Conservation (phyloP, 2,797 vertebrate genomes). For the Cossypha polioptera region DNA sequence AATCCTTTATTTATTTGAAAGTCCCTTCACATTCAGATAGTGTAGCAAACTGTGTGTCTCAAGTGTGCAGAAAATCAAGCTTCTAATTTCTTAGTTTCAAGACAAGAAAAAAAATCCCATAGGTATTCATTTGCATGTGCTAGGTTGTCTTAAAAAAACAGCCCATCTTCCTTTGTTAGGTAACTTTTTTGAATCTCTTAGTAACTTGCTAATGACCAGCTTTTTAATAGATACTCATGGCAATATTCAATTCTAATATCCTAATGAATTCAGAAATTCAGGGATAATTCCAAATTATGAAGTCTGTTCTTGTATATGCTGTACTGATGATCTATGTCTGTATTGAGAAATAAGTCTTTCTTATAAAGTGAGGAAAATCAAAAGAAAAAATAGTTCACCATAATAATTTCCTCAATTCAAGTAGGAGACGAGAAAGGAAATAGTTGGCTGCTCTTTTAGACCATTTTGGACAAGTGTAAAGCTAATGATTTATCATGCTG, state of each 20-base stretch:
- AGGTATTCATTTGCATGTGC: not conserved
- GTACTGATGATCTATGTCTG: not conserved
- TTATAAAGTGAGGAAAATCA: not conserved
- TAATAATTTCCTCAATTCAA: not conserved
- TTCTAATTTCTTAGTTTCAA: not conserved
- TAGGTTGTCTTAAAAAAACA: not conserved
- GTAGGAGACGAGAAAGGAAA: not conserved
- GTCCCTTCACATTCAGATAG: not conserved
- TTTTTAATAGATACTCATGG: not conserved
- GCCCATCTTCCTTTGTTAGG: not conserved
- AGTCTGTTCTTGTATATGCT: not conserved
- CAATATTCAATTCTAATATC: not conserved
- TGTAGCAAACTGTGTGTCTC: not conserved
- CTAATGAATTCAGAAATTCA: constrained; percentile 10
- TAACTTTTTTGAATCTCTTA: not conserved
- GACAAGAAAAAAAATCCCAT: not conserved
- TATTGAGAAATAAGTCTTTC: not conserved
- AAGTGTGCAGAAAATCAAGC: not conserved
- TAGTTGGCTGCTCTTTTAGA: not conserved
- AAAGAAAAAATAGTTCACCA: not conserved
- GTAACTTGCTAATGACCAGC: not conserved
- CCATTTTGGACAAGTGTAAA: not conserved
- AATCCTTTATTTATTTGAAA: not conserved
- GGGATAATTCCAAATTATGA: not conserved
- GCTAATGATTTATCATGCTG: not conserved